Evolutionary conservation across 2,888 invertebrate genomes (phyloP).

Genomic region (Capitulum mitella): DNA sequence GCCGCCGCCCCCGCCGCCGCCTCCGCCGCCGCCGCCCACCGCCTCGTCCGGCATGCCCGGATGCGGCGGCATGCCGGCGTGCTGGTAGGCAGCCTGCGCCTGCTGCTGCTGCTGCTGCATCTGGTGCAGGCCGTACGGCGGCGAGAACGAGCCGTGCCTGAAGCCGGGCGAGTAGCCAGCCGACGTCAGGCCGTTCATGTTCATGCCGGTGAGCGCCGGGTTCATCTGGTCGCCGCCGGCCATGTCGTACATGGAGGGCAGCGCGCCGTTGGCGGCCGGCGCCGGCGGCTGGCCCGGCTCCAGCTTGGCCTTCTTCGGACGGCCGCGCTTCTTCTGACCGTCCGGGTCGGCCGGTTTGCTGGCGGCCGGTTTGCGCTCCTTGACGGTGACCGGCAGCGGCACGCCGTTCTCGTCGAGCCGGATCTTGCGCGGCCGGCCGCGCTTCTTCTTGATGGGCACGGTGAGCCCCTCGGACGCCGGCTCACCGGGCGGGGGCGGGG

Average conservation of each 20-base stretch:
- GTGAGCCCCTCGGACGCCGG: slow-evolving; percentile 34
- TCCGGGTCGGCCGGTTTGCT: slow-evolving; percentile 36
- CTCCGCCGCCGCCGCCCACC: no score
- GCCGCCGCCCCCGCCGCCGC: no score
- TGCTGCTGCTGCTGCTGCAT: neutral
- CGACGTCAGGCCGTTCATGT: neutral
- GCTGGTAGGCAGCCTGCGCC: neutral
- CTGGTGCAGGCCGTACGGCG: neutral
- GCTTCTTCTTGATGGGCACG: slow-evolving; percentile 38
- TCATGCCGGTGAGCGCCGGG: neutral
- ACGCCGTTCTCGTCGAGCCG: slow-evolving; percentile 53
- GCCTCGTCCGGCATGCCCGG: neutral
- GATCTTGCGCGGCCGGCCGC: slow-evolving; percentile 65
- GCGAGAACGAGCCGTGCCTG: neutral
- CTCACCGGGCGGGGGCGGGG: slow-evolving; percentile 6
- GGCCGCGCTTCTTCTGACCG: slow-evolving; percentile 68
- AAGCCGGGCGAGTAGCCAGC: neutral
- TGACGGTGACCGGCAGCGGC: slow-evolving; percentile 34
- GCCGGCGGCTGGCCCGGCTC: slow-evolving; percentile 20
- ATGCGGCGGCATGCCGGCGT: neutral
- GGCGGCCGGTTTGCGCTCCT: slow-evolving; percentile 39
- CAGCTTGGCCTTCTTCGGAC: slow-evolving; percentile 44
- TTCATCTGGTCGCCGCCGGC: slow-evolving; percentile 1
- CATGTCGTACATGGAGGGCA: neutral
- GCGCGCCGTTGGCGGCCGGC: neutral